phyloP scores from a whole-genome alignment of 2,113 vertebrate species.

The Dolichallabes microphthalmus region DNA sequence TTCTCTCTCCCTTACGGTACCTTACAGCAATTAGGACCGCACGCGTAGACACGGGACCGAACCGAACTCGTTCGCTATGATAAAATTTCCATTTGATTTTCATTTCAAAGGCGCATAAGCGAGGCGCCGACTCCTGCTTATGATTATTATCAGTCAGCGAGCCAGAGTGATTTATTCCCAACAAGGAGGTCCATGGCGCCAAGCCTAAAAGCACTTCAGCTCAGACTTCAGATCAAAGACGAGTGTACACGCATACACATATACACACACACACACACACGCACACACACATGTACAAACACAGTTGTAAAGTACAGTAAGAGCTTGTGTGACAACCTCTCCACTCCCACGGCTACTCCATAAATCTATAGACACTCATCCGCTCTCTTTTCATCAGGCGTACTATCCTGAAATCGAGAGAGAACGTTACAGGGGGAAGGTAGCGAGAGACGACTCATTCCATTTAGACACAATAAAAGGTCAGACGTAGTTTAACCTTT shows the following conservation, averaged over 20 bases:
- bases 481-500: neutral
- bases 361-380: neutral
- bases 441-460: neutral
- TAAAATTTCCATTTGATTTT: conserved; percentile 51
- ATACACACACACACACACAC: neutral
- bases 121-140: conserved; percentile 32
- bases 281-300: neutral
- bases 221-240: conserved; percentile 42
- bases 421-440: neutral
- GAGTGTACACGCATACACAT: neutral
- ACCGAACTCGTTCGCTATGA: conserved; percentile 36
- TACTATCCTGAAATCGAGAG: neutral
- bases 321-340: conserved; percentile 2
- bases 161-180: conserved; percentile 37
- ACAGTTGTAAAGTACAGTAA: neutral
- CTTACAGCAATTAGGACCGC: conserved; percentile 12
- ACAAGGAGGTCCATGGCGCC: conserved; percentile 5
- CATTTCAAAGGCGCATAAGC: conserved; percentile 43
- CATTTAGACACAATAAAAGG: neutral
- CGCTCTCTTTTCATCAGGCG: neutral
- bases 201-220: conserved; percentile 37
- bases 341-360: neutral
- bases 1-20: conserved; percentile 11
- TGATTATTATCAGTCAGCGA: conserved; percentile 51
- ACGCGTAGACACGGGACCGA: neutral